Evolutionary conservation across 2,888 invertebrate species (phyloP).

Genomic region (Pterostichus madidus): DNA sequence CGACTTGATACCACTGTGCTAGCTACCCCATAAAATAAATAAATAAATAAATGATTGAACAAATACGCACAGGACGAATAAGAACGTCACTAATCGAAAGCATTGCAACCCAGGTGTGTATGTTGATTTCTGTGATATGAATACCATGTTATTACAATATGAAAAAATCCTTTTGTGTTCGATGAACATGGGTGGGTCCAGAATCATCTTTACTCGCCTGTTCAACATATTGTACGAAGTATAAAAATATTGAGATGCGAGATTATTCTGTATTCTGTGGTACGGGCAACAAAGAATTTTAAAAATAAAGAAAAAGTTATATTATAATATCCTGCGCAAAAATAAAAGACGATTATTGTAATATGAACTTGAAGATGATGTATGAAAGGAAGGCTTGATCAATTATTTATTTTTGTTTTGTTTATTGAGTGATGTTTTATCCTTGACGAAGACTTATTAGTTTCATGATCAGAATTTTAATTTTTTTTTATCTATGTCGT

Average conservation of each 20-base stretch:
- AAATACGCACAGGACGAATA: too few relatives aligned
- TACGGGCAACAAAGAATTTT: too few relatives aligned
- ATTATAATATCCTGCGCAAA: neutral
- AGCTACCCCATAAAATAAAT: too few relatives aligned
- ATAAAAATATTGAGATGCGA: neutral
- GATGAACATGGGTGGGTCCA: neutral
- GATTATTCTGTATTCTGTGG: neutral
- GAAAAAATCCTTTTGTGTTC: neutral
- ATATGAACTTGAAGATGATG: neutral
- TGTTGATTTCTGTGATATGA: constrained; percentile 5
- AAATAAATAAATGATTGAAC: too few relatives aligned
- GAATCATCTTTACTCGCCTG: neutral
- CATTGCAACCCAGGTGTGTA: too few relatives aligned
- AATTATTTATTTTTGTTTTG: constrained; percentile 5
- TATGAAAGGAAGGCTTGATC: neutral
- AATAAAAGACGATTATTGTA: neutral
- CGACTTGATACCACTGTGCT: too few relatives aligned
- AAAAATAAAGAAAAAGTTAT: neutral
- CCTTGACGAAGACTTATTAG: neutral
- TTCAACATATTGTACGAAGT: neutral
- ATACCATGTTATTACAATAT: neutral
- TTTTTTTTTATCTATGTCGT: too few relatives aligned
- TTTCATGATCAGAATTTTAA: too few relatives aligned
- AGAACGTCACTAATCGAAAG: too few relatives aligned
- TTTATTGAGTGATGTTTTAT: neutral